Evolutionary conservation across 2,888 invertebrate genomes (phyloP).

Genomic region (Emmelina monodactyla): DNA sequence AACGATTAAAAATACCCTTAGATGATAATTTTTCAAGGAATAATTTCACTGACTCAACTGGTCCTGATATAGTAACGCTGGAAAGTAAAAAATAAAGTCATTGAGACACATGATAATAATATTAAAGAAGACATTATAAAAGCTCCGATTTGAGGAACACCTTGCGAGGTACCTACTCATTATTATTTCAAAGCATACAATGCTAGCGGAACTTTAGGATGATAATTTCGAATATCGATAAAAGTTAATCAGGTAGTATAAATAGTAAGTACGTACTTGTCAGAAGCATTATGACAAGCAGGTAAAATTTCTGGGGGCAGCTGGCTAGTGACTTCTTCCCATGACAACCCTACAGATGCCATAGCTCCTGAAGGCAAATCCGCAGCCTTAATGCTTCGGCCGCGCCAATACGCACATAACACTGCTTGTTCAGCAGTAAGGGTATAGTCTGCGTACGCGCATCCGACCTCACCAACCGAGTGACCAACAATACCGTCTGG

Average conservation of each 20-base stretch:
- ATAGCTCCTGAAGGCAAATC: conserved; percentile 79
- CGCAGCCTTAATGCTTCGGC: conserved; percentile 81
- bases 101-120: too few species aligned
- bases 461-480: conserved; percentile 92
- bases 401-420: conserved; percentile 93
- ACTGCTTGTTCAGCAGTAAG: conserved; percentile 95
- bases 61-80: conserved; percentile 94
- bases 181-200: too few species aligned
- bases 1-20: conserved; percentile 83
- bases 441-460: conserved; percentile 96
- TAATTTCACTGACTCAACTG: conserved; percentile 70
- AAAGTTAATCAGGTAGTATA: too few species aligned
- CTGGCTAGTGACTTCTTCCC: conserved; percentile 79
- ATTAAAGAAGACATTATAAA: too few species aligned
- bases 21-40: conserved; percentile 75
- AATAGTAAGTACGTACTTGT: too few species aligned
- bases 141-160: too few species aligned
- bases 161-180: too few species aligned
- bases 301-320: conserved; percentile 83
- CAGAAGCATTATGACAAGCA: conserved; percentile 94
- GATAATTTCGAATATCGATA: too few species aligned
- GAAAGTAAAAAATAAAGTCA: too few species aligned
- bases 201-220: too few species aligned
- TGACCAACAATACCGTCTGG: conserved; percentile 98
- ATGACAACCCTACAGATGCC: conserved; percentile 92